phyloP scores from a whole-genome alignment of 2,113 vertebrate genomes.

The Ranitomeya variabilis region DNA sequence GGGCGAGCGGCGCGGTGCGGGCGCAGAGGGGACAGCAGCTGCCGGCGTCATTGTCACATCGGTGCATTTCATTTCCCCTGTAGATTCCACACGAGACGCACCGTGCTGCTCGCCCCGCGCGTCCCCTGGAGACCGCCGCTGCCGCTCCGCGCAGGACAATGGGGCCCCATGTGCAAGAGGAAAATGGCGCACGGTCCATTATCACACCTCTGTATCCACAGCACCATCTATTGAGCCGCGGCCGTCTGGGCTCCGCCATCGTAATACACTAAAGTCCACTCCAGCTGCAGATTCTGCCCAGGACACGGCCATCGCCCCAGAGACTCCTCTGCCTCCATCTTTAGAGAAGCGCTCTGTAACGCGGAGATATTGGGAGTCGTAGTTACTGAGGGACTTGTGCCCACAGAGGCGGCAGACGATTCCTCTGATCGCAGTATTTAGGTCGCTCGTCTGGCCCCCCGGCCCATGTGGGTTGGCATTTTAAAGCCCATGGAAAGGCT shows the following conservation, averaged over 20 bases:
- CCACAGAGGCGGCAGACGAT: background rate
- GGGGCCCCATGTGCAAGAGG: background rate
- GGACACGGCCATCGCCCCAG: too few relatives aligned
- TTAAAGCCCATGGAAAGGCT: conserved; percentile 59
- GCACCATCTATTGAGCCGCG: too few relatives aligned
- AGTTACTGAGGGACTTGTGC: background rate
- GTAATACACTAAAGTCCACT: too few relatives aligned
- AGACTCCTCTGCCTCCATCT: too few relatives aligned
- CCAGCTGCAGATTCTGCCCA: too few relatives aligned
- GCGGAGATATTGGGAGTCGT: background rate
- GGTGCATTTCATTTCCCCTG: conserved; percentile 60
- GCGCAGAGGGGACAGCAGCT: conserved; percentile 59
- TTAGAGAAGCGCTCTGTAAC: background rate
- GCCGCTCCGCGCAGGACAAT: background rate
- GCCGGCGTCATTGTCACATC: conserved; percentile 2
- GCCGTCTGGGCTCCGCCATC: too few relatives aligned
- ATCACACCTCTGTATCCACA: too few relatives aligned
- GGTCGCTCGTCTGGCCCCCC: conserved; percentile 68
- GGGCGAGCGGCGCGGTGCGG: conserved; percentile 44
- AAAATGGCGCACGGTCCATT: background rate
- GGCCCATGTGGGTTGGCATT: conserved; percentile 62
- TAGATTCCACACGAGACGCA: conserved; percentile 53
- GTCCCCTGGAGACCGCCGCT: background rate
- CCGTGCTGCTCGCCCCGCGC: background rate
- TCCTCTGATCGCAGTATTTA: conserved; percentile 64